Conservation (phyloP, 2,113 vertebrate genomes). For the Sardina pilchardus region DNA sequence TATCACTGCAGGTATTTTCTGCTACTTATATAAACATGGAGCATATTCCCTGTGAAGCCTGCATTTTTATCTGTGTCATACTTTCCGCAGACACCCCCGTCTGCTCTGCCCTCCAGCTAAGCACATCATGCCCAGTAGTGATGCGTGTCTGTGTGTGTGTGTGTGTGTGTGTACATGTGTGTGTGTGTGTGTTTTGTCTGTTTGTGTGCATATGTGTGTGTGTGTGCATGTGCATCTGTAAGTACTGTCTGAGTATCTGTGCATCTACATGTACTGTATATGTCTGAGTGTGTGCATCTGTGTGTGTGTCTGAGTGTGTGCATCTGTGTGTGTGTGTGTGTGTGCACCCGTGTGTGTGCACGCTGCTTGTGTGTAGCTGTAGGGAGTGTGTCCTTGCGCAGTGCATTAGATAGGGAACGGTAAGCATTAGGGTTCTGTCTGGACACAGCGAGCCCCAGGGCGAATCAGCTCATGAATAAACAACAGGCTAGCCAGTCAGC, state of each 20-base stretch:
- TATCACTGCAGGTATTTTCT: no score
- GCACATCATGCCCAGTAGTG: slow-evolving; percentile 36
- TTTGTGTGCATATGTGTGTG: background rate
- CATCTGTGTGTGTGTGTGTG: background rate
- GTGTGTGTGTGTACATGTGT: background rate
- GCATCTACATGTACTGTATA: no score
- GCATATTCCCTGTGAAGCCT: background rate
- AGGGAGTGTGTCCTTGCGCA: background rate
- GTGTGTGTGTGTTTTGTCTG: background rate
- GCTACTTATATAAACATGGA: no score
- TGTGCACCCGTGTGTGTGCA: background rate
- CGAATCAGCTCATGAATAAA: slow-evolving; percentile 33
- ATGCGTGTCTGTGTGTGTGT: background rate
- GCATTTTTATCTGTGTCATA: slow-evolving; percentile 29
- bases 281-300: no score
- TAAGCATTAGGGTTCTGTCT: slow-evolving; percentile 29
- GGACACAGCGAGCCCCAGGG: slow-evolving; percentile 25
- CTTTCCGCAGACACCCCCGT: slow-evolving; percentile 12
- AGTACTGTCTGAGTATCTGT: no score
- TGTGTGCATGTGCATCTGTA: background rate
- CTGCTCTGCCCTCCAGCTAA: slow-evolving; percentile 12
- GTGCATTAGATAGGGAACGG: slow-evolving; percentile 12
- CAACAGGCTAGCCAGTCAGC: background rate
- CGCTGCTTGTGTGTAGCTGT: background rate
- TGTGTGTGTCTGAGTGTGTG: no score